Base-by-base conservation (phyloP, 2,888 invertebrate genomes). In the Himalopsyche tibetana region DNA sequence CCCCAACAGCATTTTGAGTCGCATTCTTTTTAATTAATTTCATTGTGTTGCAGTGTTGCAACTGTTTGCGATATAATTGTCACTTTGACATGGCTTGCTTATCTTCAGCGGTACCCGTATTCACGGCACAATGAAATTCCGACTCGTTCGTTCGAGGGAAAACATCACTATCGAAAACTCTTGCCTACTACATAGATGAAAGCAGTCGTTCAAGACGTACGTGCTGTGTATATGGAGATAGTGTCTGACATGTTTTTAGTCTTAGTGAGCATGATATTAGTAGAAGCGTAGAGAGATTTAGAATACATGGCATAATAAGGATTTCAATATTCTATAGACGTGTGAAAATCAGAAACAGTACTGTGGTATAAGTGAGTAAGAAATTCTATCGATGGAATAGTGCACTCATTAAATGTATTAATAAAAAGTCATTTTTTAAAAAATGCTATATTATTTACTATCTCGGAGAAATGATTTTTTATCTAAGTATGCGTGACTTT, bases 1-100 rank as follows among this genome's bases (percentile, higher is more conserved):
- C 63, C n/a, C 45, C 51, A 12, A 19, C 11, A n/a, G 11, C n/a
- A 63, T 63, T 63, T 63, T 19, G 63, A 19, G 19, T 15, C 38
- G 74, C 74, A 74, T 74, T 74, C 74, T 74, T 74, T 74, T 28
- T 74, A 74, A 74, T 19, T 74, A 74, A 74, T 74, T 74, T 28
- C 74, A 28, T 74, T 36, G 74, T 74, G 74, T 36, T 38, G 12
- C 5, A 36, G 15, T 12, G 38, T 38, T 74, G 74, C 74, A 74
- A 38, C 36, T 63, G 63, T 19, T 63, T 63, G 63, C 28, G 63
- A 63, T 63, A 19, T 63, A 63, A 63, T 63, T 74, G 74, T 74
- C 74, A 74, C 74, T 74, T 74, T 74, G 74, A 74, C 28, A 74
- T 36, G 36, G 74, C 74, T 38, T 38, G 74, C 74, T 74, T 74